Percentiles rank a stretch among this genome's conserved stretches.
Conservation (phyloP, 2,888 invertebrate genomes). For the Microctonus aethiopoides region DNA sequence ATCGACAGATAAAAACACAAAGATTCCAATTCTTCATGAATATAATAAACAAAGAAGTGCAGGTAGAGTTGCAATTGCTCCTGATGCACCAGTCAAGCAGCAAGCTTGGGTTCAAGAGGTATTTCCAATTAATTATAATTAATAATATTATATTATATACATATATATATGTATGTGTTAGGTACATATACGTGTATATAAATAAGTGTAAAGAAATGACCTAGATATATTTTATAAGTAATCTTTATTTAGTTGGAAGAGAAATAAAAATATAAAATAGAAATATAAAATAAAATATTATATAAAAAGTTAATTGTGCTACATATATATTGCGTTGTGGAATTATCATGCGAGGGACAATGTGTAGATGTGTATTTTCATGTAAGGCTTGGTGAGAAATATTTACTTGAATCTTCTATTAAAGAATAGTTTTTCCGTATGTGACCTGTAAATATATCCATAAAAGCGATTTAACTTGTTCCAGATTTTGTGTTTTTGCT, state of each 20-base stretch:
- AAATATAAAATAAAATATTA: too few relatives aligned
- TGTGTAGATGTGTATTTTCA: background rate
- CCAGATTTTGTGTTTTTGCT: background rate
- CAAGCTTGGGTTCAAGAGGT: slow-evolving; percentile 75
- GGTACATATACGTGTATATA: too few relatives aligned
- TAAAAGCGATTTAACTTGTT: background rate
- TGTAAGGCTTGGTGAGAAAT: background rate
- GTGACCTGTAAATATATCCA: background rate
- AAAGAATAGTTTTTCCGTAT: background rate
- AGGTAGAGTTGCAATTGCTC: slow-evolving; percentile 74
- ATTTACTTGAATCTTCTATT: background rate
- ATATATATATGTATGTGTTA: too few relatives aligned
- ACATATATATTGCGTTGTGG: background rate
- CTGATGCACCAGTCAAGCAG: slow-evolving; percentile 80
- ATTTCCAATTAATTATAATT: slow-evolving; percentile 20
- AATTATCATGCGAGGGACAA: background rate
- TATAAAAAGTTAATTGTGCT: too few relatives aligned
- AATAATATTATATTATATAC: background rate
- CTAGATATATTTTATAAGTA: too few relatives aligned
- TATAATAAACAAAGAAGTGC: slow-evolving; percentile 71
- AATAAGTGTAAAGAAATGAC: background rate
- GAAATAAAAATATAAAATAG: background rate
- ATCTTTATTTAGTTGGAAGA: too few relatives aligned
- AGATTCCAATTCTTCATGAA: slow-evolving; percentile 82
- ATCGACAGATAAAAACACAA: slow-evolving; percentile 80